These are phyloP conservation scores for Microctonus hyperodae DNA, from an alignment of 2,888 invertebrate species.

Conservation along the genomic window DNA sequence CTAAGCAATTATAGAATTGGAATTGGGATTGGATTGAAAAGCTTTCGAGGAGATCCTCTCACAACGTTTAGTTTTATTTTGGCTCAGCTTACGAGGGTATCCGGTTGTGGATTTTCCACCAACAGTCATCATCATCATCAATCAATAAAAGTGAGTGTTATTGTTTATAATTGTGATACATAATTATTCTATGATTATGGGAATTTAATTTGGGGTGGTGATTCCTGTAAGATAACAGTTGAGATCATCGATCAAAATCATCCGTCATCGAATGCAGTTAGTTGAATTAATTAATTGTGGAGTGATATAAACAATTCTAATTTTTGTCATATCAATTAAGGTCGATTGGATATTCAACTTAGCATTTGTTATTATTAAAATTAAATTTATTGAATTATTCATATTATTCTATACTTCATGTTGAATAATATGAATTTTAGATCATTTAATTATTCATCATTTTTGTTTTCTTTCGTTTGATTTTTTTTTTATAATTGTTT, in stretches of 20 bases:
- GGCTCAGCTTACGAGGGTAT: slow-evolving; percentile 60
- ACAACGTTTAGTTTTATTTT: slow-evolving; percentile 61
- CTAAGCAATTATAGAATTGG: slow-evolving; percentile 62
- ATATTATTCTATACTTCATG: background rate
- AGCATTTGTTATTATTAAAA: background rate
- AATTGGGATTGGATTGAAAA: slow-evolving; percentile 53
- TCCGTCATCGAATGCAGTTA: slow-evolving; percentile 2
- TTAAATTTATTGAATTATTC: background rate
- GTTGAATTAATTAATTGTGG: background rate
- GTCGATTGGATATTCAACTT: background rate
- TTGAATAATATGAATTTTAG: background rate
- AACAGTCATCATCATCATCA: slow-evolving; percentile 38
- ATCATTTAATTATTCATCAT: background rate
- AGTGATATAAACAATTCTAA: slow-evolving; percentile 15
- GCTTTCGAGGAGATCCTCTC: slow-evolving; percentile 53
- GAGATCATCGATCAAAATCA: slow-evolving; percentile 1
- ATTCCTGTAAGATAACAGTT: background rate
- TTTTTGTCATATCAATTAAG: slow-evolving; percentile 16
- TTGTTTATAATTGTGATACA: slow-evolving; percentile 13
- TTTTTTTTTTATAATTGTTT: no score
- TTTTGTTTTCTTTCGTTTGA: slow-evolving; percentile 13
- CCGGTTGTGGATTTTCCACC: slow-evolving; percentile 59
- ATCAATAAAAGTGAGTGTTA: slow-evolving; percentile 50
- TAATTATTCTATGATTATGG: background rate
- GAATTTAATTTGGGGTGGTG: background rate